Evolutionary conservation across 1,140 invertebrate species (phyloP), one percentile per base, ranked within the genome.

Genomic region (Apis cerana): DNA sequence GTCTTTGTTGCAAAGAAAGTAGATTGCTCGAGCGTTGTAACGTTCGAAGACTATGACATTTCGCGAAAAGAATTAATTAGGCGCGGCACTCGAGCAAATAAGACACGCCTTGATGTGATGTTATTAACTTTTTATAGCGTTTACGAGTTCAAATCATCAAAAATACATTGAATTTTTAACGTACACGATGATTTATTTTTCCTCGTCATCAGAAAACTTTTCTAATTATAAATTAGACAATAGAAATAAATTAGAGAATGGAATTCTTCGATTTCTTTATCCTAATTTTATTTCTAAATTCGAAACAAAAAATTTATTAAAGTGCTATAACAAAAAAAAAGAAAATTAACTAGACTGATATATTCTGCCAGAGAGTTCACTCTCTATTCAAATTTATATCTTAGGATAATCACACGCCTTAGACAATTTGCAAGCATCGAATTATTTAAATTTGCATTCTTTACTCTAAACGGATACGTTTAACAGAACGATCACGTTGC

Each of bases 61-160:
- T 50, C 68, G 17, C 56, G 27, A 19, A 52, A 80, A 54, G 77
- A 80, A 80, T 80, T 71, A 80, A 80, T 80, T 80, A 80, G 68
- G 67, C 48, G 77, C 48, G 62, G 50, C 61, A 43, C 33, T 12
- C 12, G 50, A 9, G 62, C 11, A 67, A 76, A 33, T 56, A 19
- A 9, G 62, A 50, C 75, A 67, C 61, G 43, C 64, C 61, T 65
- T 52, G 50, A 43, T 43, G 33, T 7, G 4, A 43, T 43, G 33
- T 43, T 43, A 43, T 43, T 43, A 43, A 0, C 33, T 43, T 43
- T 5, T 43, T 43, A 7, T 43, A 43, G 5, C 33, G 33, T 5
- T 43, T 43, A 43, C 5, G 33, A 43, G 33, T 43, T 43, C 33
- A 43, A 43, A 43, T 43, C 33, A 7, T 43, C 33, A 43, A 43